phyloP scores from a whole-genome alignment of 2,888 invertebrate genomes.

The Cryptocephalus primarius region DNA sequence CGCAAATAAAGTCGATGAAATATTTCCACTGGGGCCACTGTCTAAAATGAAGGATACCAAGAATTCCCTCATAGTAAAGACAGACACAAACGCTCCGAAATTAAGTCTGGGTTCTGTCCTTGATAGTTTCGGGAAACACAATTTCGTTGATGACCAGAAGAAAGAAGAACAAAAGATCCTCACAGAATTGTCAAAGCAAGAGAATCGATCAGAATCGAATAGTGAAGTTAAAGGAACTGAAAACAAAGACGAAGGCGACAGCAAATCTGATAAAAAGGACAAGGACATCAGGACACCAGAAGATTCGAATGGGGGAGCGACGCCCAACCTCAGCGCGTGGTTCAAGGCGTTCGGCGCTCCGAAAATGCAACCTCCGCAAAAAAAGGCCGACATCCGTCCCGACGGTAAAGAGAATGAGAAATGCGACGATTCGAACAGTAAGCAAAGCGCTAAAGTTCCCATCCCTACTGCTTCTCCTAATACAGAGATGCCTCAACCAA shows the following conservation, averaged over 20 bases:
- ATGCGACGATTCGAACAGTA: constrained; percentile 32
- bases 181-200: constrained; percentile 27
- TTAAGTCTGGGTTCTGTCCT: constrained; percentile 77
- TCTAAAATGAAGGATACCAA: constrained; percentile 49
- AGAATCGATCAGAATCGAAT: background rate
- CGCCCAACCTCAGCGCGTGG: constrained; percentile 84
- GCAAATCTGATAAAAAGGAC: constrained; percentile 15
- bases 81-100: constrained; percentile 63
- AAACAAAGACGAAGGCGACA: constrained; percentile 5
- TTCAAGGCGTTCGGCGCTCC: constrained; percentile 86
- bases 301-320: constrained; percentile 44
- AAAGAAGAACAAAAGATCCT: constrained; percentile 31
- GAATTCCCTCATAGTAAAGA: constrained; percentile 46
- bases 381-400: constrained; percentile 48
- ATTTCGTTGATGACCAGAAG: constrained; percentile 44
- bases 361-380: constrained; percentile 50
- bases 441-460: constrained; percentile 19
- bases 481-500: constrained; percentile 32
- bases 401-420: constrained; percentile 31
- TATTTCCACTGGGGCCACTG: constrained; percentile 41
- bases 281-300: constrained; percentile 17
- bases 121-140: constrained; percentile 60
- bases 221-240: constrained; percentile 5
- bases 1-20: constrained; percentile 50
- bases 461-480: constrained; percentile 27